Conservation (phyloP, 2,888 invertebrate species). For the Sarcophaga caerulescens region DNA sequence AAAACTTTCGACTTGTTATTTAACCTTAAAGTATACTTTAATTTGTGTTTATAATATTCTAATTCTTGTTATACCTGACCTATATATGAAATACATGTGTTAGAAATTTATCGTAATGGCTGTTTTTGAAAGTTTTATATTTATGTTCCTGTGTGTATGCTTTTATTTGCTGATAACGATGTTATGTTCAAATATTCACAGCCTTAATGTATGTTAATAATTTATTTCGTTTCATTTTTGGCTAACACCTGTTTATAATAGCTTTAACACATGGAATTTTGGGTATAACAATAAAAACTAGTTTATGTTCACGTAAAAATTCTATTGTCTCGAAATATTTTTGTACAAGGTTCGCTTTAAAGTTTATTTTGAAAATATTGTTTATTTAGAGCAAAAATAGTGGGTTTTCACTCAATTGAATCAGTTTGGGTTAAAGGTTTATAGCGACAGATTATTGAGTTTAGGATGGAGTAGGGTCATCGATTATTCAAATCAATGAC, state of each 20-base stretch:
- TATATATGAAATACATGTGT: neutral
- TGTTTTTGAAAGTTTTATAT: neutral
- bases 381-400: too few relatives aligned
- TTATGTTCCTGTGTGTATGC: neutral
- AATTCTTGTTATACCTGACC: neutral
- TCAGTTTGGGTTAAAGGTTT: too few relatives aligned
- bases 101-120: neutral
- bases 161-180: neutral
- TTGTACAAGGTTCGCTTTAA: too few relatives aligned
- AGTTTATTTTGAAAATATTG: too few relatives aligned
- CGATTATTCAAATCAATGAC: too few relatives aligned
- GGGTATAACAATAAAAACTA: neutral
- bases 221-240: neutral
- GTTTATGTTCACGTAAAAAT: too few relatives aligned
- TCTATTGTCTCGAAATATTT: too few relatives aligned
- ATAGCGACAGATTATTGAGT: too few relatives aligned
- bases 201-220: neutral
- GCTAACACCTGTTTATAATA: slow-evolving; percentile 9
- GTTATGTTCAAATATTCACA: neutral
- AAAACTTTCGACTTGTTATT: neutral
- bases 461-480: too few relatives aligned
- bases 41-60: neutral
- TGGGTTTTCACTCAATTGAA: too few relatives aligned
- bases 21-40: neutral
- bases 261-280: neutral